These are phyloP conservation scores for Psococerastis gibbosa DNA, from an alignment of 2,888 invertebrate genomes.

Conservation along the genomic window DNA sequence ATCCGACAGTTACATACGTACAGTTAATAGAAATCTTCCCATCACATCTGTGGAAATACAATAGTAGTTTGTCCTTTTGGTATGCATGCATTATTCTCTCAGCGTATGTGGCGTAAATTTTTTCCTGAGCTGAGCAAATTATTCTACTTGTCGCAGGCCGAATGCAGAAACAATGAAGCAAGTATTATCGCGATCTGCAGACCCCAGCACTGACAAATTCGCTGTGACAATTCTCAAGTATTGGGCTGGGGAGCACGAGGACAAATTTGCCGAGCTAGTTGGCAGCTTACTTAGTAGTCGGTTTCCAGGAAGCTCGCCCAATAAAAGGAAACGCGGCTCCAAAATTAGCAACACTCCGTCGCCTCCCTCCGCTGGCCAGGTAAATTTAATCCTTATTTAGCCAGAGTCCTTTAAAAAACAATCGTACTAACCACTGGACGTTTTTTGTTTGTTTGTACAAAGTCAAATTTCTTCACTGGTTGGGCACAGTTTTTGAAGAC, in stretches of 20 bases:
- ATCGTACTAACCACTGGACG: no score
- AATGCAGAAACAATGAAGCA: conserved; percentile 69
- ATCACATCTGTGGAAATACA: no score
- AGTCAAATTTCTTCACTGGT: no score
- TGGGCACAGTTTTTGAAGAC: no score
- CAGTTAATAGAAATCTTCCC: no score
- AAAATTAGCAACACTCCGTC: conserved; percentile 46
- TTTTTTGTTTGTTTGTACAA: no score
- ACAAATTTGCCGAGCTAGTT: conserved; percentile 65
- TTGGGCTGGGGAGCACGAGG: conserved; percentile 87
- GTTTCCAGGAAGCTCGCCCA: conserved; percentile 71
- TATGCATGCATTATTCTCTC: no score
- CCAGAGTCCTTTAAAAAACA: no score
- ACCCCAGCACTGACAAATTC: conserved; percentile 61
- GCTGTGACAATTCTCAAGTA: conserved; percentile 79
- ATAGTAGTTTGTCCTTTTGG: no score
- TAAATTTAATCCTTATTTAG: no score
- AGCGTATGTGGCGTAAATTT: no score
- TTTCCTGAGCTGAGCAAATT: conserved; percentile 10
- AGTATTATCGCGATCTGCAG: conserved; percentile 55
- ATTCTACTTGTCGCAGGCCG: conserved; percentile 37
- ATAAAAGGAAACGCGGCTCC: conserved; percentile 65
- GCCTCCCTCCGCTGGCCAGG: conserved; percentile 61
- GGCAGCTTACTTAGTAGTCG: conserved; percentile 59
- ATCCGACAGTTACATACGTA: no score